These are phyloP conservation scores for Sphaeridia pumilis DNA, from an alignment of 2,888 invertebrate species.

Conservation along the genomic window DNA sequence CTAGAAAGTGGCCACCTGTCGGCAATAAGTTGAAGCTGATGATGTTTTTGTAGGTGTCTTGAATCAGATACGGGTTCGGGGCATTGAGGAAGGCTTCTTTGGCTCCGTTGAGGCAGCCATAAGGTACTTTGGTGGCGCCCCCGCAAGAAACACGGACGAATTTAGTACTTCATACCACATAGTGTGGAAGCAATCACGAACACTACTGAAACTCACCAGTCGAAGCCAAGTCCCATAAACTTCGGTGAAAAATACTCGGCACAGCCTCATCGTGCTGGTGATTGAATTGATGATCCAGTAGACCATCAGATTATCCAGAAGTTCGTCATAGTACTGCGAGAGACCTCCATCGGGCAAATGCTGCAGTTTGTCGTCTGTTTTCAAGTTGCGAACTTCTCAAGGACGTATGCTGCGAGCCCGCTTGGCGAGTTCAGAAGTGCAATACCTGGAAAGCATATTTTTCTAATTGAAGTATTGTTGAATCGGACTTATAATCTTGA, in stretches of 20 bases:
- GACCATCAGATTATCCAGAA: conserved; percentile 47
- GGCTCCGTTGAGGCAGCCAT: conserved; percentile 62
- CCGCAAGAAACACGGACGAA: conserved; percentile 48
- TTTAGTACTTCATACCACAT: no score
- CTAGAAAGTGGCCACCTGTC: conserved; percentile 75
- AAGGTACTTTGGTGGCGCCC: conserved; percentile 55
- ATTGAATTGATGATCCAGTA: conserved; percentile 46
- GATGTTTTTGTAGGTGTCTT: conserved; percentile 52
- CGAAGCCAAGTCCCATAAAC: background rate
- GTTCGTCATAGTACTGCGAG: conserved; percentile 52
- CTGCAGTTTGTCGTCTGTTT: conserved; percentile 40
- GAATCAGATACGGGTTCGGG: conserved; percentile 51
- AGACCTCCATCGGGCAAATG: conserved; percentile 53
- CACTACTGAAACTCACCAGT: no score
- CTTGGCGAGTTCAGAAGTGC: conserved; percentile 44
- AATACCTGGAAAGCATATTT: conserved; percentile 37
- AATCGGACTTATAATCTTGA: no score
- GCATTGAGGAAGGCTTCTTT: conserved; percentile 48
- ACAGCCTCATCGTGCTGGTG: conserved; percentile 42
- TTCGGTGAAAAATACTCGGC: conserved; percentile 39
- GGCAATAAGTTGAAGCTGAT: conserved; percentile 53
- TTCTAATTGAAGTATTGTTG: no score
- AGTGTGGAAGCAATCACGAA: no score
- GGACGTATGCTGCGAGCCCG: conserved; percentile 46
- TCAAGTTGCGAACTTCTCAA: conserved; percentile 48